Conservation (phyloP, 2,888 invertebrate genomes). For the Aethes cnicana region DNA sequence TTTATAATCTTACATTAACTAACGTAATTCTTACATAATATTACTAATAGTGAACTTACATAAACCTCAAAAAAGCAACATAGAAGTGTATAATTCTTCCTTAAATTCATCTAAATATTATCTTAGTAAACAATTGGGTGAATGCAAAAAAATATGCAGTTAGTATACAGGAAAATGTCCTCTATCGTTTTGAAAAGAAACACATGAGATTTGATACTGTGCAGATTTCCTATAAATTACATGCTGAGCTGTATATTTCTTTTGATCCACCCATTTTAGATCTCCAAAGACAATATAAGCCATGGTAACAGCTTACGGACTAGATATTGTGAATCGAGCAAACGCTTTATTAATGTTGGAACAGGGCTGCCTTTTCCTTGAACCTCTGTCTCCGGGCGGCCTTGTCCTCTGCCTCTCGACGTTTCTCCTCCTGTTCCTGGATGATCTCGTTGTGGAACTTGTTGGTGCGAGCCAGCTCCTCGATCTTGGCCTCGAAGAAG, state of each 20-base stretch:
- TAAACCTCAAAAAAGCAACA: slow-evolving; percentile 22
- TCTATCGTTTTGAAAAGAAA: no score
- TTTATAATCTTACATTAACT: slow-evolving; percentile 12
- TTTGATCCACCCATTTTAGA: no score
- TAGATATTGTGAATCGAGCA: slow-evolving; percentile 57
- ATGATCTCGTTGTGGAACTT: slow-evolving; percentile 97
- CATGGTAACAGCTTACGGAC: slow-evolving; percentile 79
- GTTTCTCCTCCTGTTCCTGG: slow-evolving; percentile 94
- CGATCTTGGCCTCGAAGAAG: slow-evolving; percentile 98
- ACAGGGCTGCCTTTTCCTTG: slow-evolving; percentile 93
- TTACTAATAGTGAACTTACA: slow-evolving; percentile 9
- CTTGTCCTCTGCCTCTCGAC: slow-evolving; percentile 91
- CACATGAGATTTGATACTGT: no score
- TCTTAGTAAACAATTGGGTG: slow-evolving; percentile 26
- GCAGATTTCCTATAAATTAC: no score
- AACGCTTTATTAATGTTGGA: slow-evolving; percentile 71
- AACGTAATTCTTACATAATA: background rate
- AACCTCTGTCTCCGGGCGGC: slow-evolving; percentile 91
- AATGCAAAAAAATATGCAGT: no score
- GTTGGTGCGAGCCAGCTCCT: slow-evolving; percentile 89
- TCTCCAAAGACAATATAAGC: slow-evolving; percentile 43
- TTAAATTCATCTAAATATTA: slow-evolving; percentile 19
- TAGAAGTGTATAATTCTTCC: slow-evolving; percentile 21
- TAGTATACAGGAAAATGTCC: no score
- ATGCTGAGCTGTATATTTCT: no score